phyloP scores from a whole-genome alignment of 2,888 invertebrate species.

The Hecatera dysodea region DNA sequence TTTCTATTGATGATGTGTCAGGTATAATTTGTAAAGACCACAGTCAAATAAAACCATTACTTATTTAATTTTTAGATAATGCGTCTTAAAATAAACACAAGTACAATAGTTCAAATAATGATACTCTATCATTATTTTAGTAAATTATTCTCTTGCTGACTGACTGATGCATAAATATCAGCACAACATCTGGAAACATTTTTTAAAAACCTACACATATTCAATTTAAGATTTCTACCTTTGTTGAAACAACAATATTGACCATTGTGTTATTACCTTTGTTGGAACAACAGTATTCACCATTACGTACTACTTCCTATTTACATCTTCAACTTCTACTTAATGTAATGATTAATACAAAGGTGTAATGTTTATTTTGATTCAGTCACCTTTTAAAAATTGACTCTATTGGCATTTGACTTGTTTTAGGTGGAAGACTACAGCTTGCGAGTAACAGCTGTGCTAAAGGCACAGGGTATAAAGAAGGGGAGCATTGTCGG shows the following conservation, averaged over 20 bases:
- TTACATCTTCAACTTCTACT: not conserved
- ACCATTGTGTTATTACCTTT: not conserved
- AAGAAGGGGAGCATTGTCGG: slow-evolving; percentile 97
- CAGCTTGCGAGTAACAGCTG: slow-evolving; percentile 95
- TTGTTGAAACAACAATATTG: not conserved
- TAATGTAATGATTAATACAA: not conserved
- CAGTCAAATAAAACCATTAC: not conserved
- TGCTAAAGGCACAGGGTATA: slow-evolving; percentile 94
- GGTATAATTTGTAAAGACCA: not conserved
- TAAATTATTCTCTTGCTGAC: not conserved
- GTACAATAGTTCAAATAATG: not conserved
- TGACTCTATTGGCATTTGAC: not conserved
- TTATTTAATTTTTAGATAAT: not conserved
- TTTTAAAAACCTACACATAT: not conserved
- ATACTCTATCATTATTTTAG: not conserved
- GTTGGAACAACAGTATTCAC: not conserved
- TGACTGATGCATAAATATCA: not conserved
- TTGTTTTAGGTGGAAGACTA: slow-evolving; percentile 94
- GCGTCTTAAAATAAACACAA: not conserved
- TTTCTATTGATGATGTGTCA: too few species aligned
- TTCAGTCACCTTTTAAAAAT: slow-evolving; percentile 9
- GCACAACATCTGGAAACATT: not conserved
- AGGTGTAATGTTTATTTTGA: slow-evolving; percentile 2
- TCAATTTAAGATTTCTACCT: not conserved
- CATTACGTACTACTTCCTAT: not conserved